Base-by-base conservation (phyloP, 35 echinoderm and acorn worm species). In the Apostichopus californicus region DNA sequence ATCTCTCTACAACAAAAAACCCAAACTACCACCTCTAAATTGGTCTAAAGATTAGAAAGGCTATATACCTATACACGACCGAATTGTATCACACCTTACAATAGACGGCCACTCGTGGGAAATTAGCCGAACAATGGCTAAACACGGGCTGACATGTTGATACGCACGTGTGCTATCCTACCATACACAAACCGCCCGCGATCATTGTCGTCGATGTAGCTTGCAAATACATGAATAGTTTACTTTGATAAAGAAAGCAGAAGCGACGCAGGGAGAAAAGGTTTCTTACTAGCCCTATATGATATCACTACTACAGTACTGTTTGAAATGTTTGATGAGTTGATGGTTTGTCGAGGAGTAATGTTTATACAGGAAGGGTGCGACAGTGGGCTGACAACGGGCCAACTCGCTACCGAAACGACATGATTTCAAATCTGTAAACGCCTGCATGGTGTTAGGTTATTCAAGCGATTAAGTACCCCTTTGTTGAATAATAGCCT, bases 41-140 rank as follows among this genome's bases (percentile, higher is more conserved):
- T 8, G 8, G 8, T 61, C 8, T 8, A 7, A 18, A 71, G 57
- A 73, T 66, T 8, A 8, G 3, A 89, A 11, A 11, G 9, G 14
- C 23, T 9, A 9, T 26, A 59, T 18, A 87, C 83, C 23, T 56
- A 17, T 10, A 22, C 71, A n/a, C 71, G 21, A 46, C 34, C 34
- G 34, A 46, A 46, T 46, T 22, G 71, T 75, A 75, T 75, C 71
- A 75, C 71, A 87, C 86, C 86, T 59, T 87, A 4, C 55, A 63
- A 87, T 87, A 71, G 21, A 7, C 23, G 14, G 83, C 86, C 86
- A 87, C 86, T 87, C 86, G 86, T 87, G 86, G 86, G 86, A 87
- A 87, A 87, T 87, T 87, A 87, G 17, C 21, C 21, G 9, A 23
- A 87, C 86, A 87, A 87, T 87, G 56, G 86, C 14, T 12, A 6